Percentiles rank a stretch among this genome's conserved stretches.
These are phyloP conservation scores for Drosophila neonasuta DNA, from an alignment of 2,888 invertebrate genomes.

Conservation along the genomic window DNA sequence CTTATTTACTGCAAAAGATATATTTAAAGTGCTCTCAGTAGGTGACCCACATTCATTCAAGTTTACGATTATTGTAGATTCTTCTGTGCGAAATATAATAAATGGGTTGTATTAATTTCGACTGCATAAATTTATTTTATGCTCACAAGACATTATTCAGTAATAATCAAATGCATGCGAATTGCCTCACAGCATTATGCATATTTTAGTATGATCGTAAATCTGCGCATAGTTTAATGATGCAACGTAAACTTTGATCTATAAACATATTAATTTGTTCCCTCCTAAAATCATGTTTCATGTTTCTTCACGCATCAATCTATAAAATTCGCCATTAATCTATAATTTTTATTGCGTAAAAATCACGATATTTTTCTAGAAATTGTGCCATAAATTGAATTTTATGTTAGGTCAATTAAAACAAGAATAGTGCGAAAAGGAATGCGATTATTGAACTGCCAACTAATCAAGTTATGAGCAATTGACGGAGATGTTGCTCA, in stretches of 20 bases:
- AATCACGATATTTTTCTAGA: neutral
- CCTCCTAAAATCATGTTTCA: constrained; percentile 1
- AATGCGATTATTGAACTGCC: constrained; percentile 12
- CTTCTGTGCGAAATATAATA: neutral
- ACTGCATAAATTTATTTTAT: too few relatives aligned
- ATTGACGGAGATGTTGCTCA: constrained; percentile 13
- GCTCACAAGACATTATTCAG: neutral
- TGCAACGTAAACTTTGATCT: neutral
- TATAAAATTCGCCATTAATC: constrained; percentile 5
- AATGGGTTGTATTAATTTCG: neutral
- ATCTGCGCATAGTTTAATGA: neutral
- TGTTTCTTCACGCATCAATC: constrained; percentile 14
- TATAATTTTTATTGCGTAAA: neutral
- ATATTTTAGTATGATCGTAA: neutral
- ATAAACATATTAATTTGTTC: neutral
- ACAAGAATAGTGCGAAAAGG: constrained; percentile 2
- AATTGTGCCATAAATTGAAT: constrained; percentile 6
- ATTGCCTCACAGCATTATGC: neutral
- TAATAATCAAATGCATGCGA: neutral
- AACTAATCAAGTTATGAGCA: constrained; percentile 28
- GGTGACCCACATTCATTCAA: neutral
- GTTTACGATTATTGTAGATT: neutral
- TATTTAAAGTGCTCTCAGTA: neutral
- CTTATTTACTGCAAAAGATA: constrained; percentile 1
- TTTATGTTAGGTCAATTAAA: constrained; percentile 9